Evolutionary conservation across 2,113 vertebrate genomes (phyloP), one percentile per base, ranked within the genome.

Genomic region (Chunga burmeisteri): DNA sequence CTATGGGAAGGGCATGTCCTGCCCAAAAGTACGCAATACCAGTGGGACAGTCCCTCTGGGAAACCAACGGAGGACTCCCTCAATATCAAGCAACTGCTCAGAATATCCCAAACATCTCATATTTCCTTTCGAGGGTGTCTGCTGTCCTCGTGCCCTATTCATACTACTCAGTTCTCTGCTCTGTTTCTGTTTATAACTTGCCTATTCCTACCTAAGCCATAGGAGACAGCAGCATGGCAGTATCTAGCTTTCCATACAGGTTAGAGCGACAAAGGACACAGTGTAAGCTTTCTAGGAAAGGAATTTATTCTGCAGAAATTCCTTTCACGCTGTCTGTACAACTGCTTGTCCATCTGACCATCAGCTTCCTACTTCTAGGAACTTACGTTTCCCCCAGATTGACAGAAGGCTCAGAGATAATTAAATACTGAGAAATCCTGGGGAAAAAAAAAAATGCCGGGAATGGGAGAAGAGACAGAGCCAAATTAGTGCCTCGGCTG

Each of bases 361-460:
- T 70, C 80, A 86, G 59, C 88, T 93, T 67, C 91, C 72, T 42
- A 36, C 63, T 81, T 89, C 38, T 5, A 91, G 86, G 86, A 96
- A 67, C 46, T 71, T 32, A 4, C 50, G 36, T 30, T 62, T 83
- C 63, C 61, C 80, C 58, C 18, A 89, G 50, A 81, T 65, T 75
- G 91, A 89, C 77, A 96, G 81, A 94, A 96, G 91, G 93, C 72
- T 93, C 2, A 0, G 56, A 96, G 93, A 84, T 58, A 90, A 94
- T 86, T 83, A 96, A 96, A 91, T 86, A 88, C 63, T 44, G 62
- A 94, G 71, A 93, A 94, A 94, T 65, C 66, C 79, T n/a, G 13
- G 72, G 65, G 4, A 42, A 19, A 42, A 19, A 58, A 86, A 79
- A 94, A 78, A 72, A 78, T 15, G 42, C 80, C 83, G 89, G 80